Evolutionary conservation across 2,113 vertebrate species (phyloP), one percentile per base, ranked within the genome.

Genomic region (Notothenia rossii): DNA sequence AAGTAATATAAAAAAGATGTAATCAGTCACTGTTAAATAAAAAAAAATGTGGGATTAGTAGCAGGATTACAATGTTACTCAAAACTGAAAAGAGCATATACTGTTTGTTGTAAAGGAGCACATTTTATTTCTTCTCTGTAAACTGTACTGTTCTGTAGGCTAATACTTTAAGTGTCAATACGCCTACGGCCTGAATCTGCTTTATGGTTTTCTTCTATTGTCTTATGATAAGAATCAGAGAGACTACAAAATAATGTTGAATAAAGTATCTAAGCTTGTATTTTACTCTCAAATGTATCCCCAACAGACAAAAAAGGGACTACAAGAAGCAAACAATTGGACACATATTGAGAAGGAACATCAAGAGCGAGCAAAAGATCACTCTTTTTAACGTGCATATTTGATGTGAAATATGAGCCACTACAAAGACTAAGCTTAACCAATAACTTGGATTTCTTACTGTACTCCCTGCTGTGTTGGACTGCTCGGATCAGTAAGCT

Each of bases 401-500:
- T 75, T 68, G 46, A 79, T 59, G 45, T 53, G 51, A 68, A 25
- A 22, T 60, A 10, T 36, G 5, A 64, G 62, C 43, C 46, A 17
- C 51, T 60, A 43, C 40, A 70, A 54, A 51, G 53, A 50, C 69
- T 22, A 11, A 67, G 45, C 12, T 67, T 9, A 59, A 36, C 17
- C 22, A 61, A 5, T 46, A 53, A 63, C 4, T 63, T 51, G 14
- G 36, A 15, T 68, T 60, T 51, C 3, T 65, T 45, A 51, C 25
- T 64, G 43, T 2, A 45, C 51, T 20, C 50, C 70, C 18, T 50
- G 58, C 70, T 74, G 75, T 18, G 68, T 15, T 20, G 50, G 58
- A 56, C 43, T 12, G 18, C 60, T n/a, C 46, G 60, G 13, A 60
- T 79, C 50, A 60, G 13, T 71, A 54, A 66, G 53, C 76, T 58